Evolutionary conservation across 1,140 invertebrate genomes (phyloP), one percentile per base, ranked within the genome.

Genomic region (Pseudomyrmex cubaensis): DNA sequence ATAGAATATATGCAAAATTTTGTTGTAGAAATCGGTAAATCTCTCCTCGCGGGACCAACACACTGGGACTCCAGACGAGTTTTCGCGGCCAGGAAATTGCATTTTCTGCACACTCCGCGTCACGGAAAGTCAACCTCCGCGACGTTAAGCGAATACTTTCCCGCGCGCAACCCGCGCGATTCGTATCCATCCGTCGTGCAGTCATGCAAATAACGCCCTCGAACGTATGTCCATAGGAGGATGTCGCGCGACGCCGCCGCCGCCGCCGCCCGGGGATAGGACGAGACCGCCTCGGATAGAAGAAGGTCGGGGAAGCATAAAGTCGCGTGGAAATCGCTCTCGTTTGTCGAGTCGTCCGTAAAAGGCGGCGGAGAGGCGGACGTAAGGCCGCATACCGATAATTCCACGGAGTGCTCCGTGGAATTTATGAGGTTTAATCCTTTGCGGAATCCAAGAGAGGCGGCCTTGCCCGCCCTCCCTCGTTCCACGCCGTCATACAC

Each of bases 391-490:
- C 87, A 92, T 91, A 90, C 90, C 91, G 89, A 92, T 91, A 89
- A 90, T 91, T 91, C 90, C 86, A 89, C 86, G 85, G 87, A 88
- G 87, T 87, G 83, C 87, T 85, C 76, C 76, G 73, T 88, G 87
- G 87, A 90, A 92, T 91, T 92, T 91, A 91, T 91, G 90, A 91
- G 91, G 87, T 91, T 90, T 91, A 90, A 92, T 90, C 90, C 89
- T 91, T 91, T 90, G 90, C 89, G 87, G 85, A 88, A 90, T 90
- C 89, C 85, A 70, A 62, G 80, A 87, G 83, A 76, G 84, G 78
- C 66, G 62, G 74, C 73, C 25, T 25, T 25, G 3, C 25, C 25
- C 25, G 25, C 25, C 25, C 25, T 4, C 20, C 74, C 82, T 82
- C 13, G 22, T 48, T 35, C 72, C 59, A 22, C 57, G 2, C 20